Evolutionary conservation across 2,888 invertebrate species (phyloP), one percentile per base, ranked within the genome.

Genomic region (Lepetodrilus schrolli): DNA sequence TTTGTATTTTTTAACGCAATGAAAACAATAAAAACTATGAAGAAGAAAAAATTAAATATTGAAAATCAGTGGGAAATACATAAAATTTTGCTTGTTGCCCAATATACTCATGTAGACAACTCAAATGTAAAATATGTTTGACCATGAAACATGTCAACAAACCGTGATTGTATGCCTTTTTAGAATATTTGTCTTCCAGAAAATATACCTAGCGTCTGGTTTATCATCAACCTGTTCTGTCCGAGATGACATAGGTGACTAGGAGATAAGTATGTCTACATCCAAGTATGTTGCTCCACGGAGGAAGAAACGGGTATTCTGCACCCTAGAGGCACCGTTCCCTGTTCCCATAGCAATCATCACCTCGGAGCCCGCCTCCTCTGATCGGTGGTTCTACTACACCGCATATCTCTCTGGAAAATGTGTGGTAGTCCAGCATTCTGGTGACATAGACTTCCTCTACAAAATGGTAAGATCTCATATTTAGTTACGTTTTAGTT

Each of bases 381-480:
- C 69, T 23, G 76, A 78, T 20, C 68, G 77, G 36, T 86, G 86
- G 86, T 80, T 79, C 66, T 84, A 84, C 69, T 87, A 80, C 71
- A 84, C 82, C 2, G 87, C 86, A 2, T 72, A 80, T n/a, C 70
- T 86, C 34, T 26, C 75, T 20, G 83, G 82, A 13, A 73, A 79
- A 17, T 74, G 80, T 70, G 85, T 88, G 1, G 66, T 79, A 1
- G 82, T 88, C 3, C 75, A 75, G 34, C 82, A 84, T 49, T 80
- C 84, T 13, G 88, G 88, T 4, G 88, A 88, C 74, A 84, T 86
- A 72, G 77, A 82, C 21, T 84, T 80, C 58, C 70, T 88, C 10
- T 82, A 85, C 65, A 86, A 79, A 74, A 86, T 86, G 86, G 88
- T 88, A 65, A 78, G 75, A 48, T 17, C 2, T 13, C 13, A 5